Percentiles rank a stretch among this genome's conserved stretches.
Conservation (phyloP, 2,113 vertebrate species). For the Pedetes capensis region DNA sequence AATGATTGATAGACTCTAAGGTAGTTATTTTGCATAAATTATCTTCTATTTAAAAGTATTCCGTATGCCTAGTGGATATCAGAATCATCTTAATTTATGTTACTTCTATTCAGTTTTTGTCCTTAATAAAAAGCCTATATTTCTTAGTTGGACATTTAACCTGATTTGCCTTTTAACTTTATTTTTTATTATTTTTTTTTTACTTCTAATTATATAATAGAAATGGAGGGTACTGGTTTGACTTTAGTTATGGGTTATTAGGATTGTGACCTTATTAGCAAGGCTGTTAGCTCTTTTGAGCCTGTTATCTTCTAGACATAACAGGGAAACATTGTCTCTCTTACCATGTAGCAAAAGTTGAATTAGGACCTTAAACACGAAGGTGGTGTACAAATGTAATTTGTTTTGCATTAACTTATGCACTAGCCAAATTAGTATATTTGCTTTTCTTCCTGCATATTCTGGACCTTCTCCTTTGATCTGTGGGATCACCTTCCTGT, state of each 20-base stretch:
- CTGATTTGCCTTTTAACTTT: slow-evolving; percentile 10
- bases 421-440: background rate
- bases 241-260: background rate
- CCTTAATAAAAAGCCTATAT: background rate
- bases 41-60: slow-evolving; percentile 17
- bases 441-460: background rate
- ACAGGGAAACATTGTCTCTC: slow-evolving; percentile 18
- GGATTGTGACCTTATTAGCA: background rate
- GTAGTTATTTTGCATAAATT: slow-evolving; percentile 6
- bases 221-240: background rate
- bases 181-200: slow-evolving; percentile 46
- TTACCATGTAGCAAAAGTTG: background rate
- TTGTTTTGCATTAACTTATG: background rate
- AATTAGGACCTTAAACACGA: slow-evolving; percentile 28
- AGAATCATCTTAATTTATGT: slow-evolving; percentile 21
- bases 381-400: background rate
- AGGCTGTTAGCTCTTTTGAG: background rate
- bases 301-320: background rate
- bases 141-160: slow-evolving; percentile 9
- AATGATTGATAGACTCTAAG: background rate
- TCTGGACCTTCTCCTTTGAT: background rate
- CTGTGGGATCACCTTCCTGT: background rate
- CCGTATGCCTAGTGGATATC: background rate
- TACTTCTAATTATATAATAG: slow-evolving; percentile 3
- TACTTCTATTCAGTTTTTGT: background rate